Conservation (phyloP, 2,888 invertebrate species). For the Hyposoter didymator region DNA sequence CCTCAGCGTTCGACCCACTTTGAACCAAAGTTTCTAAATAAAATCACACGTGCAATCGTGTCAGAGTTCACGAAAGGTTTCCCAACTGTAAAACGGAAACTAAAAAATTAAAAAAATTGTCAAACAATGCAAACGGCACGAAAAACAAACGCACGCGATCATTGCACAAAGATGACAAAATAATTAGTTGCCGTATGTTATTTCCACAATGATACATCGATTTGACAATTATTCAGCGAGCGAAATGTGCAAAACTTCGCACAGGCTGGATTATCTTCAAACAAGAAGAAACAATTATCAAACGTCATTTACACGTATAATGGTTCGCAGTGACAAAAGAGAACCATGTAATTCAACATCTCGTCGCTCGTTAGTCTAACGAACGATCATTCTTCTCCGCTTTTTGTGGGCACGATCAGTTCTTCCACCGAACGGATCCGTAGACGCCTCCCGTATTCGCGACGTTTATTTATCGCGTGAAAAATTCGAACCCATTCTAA, state of each 20-base stretch:
- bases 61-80: neutral
- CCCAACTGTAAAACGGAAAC: neutral
- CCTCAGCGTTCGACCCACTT: conserved; percentile 3
- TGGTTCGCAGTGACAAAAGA: conserved; percentile 61
- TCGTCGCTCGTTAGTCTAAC: conserved; percentile 62
- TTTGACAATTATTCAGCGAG: neutral
- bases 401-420: conserved; percentile 4
- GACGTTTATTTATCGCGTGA: neutral
- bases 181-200: too few species aligned
- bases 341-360: conserved; percentile 23
- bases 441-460: neutral
- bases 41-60: neutral
- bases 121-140: too few species aligned
- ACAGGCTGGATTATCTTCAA: neutral
- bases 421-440: neutral
- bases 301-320: neutral
- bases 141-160: too few species aligned
- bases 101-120: neutral
- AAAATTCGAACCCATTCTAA: neutral
- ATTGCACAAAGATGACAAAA: too few species aligned
- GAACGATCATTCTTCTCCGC: conserved; percentile 66
- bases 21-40: conserved; percentile 13
- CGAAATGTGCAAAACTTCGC: neutral
- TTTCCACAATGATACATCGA: neutral
- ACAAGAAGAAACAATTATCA: conserved; percentile 16